Percentiles rank a stretch among this genome's conserved stretches.
These are phyloP conservation scores for Typhlichthys eigenmanni DNA, from an alignment of 2,797 vertebrate genomes.

Conservation along the genomic window DNA sequence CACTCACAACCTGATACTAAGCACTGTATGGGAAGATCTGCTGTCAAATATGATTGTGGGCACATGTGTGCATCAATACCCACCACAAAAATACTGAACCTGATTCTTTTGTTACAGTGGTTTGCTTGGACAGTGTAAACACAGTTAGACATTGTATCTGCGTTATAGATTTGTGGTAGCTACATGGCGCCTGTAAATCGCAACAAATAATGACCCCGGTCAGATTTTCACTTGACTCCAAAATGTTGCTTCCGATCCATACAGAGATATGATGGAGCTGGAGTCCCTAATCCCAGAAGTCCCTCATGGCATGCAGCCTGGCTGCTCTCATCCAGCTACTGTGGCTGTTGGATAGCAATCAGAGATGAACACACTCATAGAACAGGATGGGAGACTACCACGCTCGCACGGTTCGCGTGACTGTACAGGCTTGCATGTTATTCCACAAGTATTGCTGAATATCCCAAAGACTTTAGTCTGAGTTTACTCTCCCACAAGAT, in stretches of 20 bases:
- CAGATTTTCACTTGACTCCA: slow-evolving; percentile 44
- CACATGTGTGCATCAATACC: slow-evolving; percentile 20
- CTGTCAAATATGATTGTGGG: slow-evolving; percentile 18
- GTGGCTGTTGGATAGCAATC: slow-evolving; percentile 59
- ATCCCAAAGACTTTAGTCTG: slow-evolving; percentile 33
- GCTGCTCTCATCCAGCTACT: slow-evolving; percentile 52
- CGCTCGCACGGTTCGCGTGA: slow-evolving; percentile 47
- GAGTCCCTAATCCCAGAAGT: slow-evolving; percentile 65
- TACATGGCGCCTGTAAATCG: slow-evolving; percentile 61
- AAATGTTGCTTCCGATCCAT: slow-evolving; percentile 38
- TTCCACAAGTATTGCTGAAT: slow-evolving; percentile 54
- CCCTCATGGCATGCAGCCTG: slow-evolving; percentile 47
- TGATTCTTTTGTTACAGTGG: slow-evolving; percentile 41
- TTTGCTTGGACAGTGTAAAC: slow-evolving; percentile 23
- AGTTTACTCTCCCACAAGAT: slow-evolving; percentile 26
- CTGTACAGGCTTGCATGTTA: slow-evolving; percentile 53
- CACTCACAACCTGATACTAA: slow-evolving; percentile 1
- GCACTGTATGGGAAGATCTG: background rate
- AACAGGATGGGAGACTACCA: slow-evolving; percentile 35
- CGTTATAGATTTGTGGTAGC: slow-evolving; percentile 55
- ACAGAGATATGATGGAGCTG: slow-evolving; percentile 46
- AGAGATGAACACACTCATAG: slow-evolving; percentile 48
- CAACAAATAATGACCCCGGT: slow-evolving; percentile 62
- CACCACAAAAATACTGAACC: slow-evolving; percentile 33
- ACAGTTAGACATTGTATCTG: slow-evolving; percentile 42